Evolutionary conservation across 2,113 vertebrate species (phyloP).

Genomic region (Callithrix jacchus): DNA sequence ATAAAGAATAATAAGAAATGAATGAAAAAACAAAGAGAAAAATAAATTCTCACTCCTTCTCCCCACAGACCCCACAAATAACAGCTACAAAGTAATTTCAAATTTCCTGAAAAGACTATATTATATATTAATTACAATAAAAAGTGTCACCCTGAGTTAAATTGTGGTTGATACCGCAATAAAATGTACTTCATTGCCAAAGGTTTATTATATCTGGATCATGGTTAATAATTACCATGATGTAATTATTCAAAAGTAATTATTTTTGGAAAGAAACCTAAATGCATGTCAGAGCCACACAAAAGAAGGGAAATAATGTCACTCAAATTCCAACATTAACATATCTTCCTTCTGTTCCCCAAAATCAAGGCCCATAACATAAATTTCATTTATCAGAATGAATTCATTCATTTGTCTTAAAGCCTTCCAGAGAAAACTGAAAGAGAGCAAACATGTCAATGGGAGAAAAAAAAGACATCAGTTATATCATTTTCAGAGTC

Average conservation of each 20-base stretch:
- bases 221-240: background rate
- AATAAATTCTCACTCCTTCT: background rate
- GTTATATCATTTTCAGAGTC: background rate
- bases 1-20: background rate
- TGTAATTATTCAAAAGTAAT: slow-evolving; percentile 14
- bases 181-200: background rate
- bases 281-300: background rate
- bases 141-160: background rate
- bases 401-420: background rate
- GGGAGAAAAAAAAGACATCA: too few relatives aligned
- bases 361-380: background rate
- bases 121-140: background rate
- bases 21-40: background rate
- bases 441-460: background rate
- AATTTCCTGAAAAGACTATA: slow-evolving; percentile 44
- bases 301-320: background rate
- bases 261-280: background rate
- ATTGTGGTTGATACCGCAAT: background rate
- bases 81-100: slow-evolving; percentile 37
- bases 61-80: background rate
- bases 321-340: slow-evolving; percentile 18
- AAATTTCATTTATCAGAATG: background rate
- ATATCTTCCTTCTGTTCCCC: background rate
- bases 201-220: background rate
- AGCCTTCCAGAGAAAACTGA: background rate